These are phyloP conservation scores for Chymomyza fuscimana DNA, from an alignment of 2,888 invertebrate genomes.

Conservation along the genomic window DNA sequence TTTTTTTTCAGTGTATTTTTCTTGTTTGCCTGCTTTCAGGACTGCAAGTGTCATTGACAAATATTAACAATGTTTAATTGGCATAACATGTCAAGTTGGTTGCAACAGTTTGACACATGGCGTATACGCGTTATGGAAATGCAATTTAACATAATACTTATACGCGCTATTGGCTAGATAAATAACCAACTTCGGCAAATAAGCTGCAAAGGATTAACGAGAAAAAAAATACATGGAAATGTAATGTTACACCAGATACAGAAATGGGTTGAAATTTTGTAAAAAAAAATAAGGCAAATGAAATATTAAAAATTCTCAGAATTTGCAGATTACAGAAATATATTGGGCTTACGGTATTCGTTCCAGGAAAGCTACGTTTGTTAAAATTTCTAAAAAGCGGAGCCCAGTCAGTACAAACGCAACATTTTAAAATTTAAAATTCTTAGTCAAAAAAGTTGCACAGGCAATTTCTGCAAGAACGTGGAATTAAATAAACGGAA, in stretches of 20 bases:
- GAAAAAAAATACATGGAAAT: neutral
- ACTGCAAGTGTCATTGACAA: conserved; percentile 50
- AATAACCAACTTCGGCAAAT: neutral
- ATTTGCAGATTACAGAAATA: no score
- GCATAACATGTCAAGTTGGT: conserved; percentile 15
- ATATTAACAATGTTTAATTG: conserved; percentile 59
- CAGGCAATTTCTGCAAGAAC: no score
- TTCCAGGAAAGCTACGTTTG: no score
- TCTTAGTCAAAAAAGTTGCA: no score
- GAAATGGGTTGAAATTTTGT: no score
- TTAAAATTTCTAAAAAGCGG: no score
- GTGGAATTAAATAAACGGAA: no score
- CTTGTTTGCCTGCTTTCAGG: neutral
- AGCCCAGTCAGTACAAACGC: no score
- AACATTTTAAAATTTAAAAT: no score
- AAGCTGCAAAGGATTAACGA: neutral
- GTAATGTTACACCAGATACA: neutral
- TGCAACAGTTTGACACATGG: conserved; percentile 10
- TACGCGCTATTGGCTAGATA: conserved; percentile 22
- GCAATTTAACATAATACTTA: conserved; percentile 10
- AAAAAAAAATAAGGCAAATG: no score
- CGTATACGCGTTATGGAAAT: conserved; percentile 39
- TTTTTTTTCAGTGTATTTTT: conserved; percentile 27
- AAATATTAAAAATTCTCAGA: no score
- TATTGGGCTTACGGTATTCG: no score